A percentile compares a stretch with the other conserved stretches of the same genome.
Conservation (phyloP, 2,888 invertebrate species). For the Lymantria dispar region DNA sequence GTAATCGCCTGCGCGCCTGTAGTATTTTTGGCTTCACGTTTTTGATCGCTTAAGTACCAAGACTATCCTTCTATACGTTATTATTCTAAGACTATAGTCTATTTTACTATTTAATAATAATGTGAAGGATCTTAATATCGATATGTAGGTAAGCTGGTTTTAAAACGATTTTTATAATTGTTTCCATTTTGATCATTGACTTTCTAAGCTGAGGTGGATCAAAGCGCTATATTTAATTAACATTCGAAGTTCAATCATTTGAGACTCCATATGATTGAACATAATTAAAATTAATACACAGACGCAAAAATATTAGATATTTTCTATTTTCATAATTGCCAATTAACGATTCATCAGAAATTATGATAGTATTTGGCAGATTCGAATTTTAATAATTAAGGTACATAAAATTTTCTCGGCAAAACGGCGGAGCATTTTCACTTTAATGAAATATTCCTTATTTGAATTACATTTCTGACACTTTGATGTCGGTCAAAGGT, state of each 20-base stretch:
- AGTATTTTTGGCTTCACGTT: no score
- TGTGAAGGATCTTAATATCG: no score
- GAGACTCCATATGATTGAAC: background rate
- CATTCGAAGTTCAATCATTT: background rate
- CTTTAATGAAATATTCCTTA: conserved; percentile 9
- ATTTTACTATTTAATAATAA: no score
- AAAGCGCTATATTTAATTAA: background rate
- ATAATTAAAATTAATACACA: conserved; percentile 12
- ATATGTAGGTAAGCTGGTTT: no score
- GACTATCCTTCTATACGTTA: no score
- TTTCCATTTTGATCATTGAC: no score
- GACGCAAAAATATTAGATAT: background rate
- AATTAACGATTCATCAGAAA: conserved; percentile 32
- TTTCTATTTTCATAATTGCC: conserved; percentile 21
- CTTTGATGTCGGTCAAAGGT: conserved; percentile 10
- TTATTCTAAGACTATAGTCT: no score
- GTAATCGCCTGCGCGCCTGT: no score
- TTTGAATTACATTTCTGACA: conserved; percentile 9
- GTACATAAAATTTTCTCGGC: conserved; percentile 13
- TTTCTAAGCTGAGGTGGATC: no score
- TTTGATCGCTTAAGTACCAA: no score
- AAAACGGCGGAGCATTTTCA: conserved; percentile 9
- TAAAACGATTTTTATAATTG: no score
- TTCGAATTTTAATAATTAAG: conserved; percentile 34
- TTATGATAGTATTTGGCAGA: conserved; percentile 15